Percentiles rank a stretch among this genome's conserved stretches.
phyloP scores from a whole-genome alignment of 2,113 vertebrate genomes.

The Triplophysa tibetana region DNA sequence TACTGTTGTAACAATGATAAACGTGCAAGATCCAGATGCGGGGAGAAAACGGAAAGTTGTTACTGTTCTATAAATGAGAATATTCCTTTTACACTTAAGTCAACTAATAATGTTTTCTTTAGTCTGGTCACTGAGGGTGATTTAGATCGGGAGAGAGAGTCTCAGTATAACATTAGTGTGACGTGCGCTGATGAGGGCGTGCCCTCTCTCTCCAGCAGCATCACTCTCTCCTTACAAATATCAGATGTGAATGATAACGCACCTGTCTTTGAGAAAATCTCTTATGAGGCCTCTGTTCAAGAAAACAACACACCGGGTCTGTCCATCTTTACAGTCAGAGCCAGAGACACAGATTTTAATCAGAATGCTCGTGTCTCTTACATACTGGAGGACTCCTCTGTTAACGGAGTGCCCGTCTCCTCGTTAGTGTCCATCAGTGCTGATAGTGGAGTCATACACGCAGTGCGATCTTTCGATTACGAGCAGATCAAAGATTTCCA shows the following conservation, averaged over 20 bases:
- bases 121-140: slow-evolving; percentile 28
- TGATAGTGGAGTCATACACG: too few relatives aligned
- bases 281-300: slow-evolving; percentile 36
- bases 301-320: slow-evolving; percentile 53
- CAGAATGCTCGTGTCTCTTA: slow-evolving; percentile 54
- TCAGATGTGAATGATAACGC: slow-evolving; percentile 58
- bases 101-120: slow-evolving; percentile 64
- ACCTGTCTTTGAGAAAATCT: slow-evolving; percentile 51
- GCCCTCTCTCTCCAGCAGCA: slow-evolving; percentile 50
- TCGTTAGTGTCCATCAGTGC: slow-evolving; percentile 59
- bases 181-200: slow-evolving; percentile 47
- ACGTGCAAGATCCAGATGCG: slow-evolving; percentile 62
- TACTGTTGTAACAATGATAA: slow-evolving; percentile 44
- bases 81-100: slow-evolving; percentile 57
- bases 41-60: slow-evolving; percentile 64
- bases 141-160: slow-evolving; percentile 72
- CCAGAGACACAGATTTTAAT: slow-evolving; percentile 53
- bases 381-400: slow-evolving; percentile 44
- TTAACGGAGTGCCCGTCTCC: slow-evolving; percentile 38
- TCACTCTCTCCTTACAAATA: slow-evolving; percentile 52
- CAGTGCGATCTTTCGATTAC: too few relatives aligned
- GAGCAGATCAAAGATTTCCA: too few relatives aligned
- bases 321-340: slow-evolving; percentile 52
- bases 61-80: slow-evolving; percentile 48
- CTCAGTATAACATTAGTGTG: slow-evolving; percentile 68